A percentile compares a stretch with the other conserved stretches of the same genome.
These are phyloP conservation scores for Philaenus spumarius DNA, from an alignment of 1,140 invertebrate species.

Conservation along the genomic window DNA sequence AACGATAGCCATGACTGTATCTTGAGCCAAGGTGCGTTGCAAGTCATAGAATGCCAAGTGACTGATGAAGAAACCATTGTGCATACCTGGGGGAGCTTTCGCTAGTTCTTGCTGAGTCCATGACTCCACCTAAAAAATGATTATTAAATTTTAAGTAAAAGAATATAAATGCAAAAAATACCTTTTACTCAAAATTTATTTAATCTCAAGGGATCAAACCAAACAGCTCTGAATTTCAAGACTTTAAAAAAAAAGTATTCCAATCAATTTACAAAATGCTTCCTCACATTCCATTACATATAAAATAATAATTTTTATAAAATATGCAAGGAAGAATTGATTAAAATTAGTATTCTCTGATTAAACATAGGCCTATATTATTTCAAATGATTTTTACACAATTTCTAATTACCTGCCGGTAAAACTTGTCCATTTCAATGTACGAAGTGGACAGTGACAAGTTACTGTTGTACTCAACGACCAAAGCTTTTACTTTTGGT, in stretches of 20 bases:
- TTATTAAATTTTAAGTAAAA: background rate
- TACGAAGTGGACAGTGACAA: conserved; percentile 74
- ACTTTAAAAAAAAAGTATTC: too few relatives aligned
- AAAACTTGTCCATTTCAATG: conserved; percentile 73
- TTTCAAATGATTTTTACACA: too few relatives aligned
- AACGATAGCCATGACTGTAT: conserved; percentile 73
- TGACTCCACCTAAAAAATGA: conserved; percentile 53
- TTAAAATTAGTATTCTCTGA: too few relatives aligned
- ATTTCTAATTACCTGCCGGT: conserved; percentile 41
- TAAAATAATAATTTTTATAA: too few relatives aligned
- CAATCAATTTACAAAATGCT: too few relatives aligned
- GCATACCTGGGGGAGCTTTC: conserved; percentile 68
- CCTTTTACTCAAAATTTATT: too few relatives aligned
- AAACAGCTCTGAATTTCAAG: too few relatives aligned
- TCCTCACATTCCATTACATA: too few relatives aligned
- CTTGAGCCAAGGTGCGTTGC: conserved; percentile 74
- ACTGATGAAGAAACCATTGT: conserved; percentile 87
- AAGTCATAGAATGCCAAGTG: conserved; percentile 88
- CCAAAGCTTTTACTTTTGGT: conserved; percentile 57
- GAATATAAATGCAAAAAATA: too few relatives aligned
- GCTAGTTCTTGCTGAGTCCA: conserved; percentile 69
- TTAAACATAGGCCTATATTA: too few relatives aligned
- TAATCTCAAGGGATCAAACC: too few relatives aligned
- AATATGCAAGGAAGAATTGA: too few relatives aligned
- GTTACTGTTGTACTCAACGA: conserved; percentile 87